Base-by-base conservation (phyloP, 92 coral and sea anemone genomes). In the Anthopleura xanthogrammica region DNA sequence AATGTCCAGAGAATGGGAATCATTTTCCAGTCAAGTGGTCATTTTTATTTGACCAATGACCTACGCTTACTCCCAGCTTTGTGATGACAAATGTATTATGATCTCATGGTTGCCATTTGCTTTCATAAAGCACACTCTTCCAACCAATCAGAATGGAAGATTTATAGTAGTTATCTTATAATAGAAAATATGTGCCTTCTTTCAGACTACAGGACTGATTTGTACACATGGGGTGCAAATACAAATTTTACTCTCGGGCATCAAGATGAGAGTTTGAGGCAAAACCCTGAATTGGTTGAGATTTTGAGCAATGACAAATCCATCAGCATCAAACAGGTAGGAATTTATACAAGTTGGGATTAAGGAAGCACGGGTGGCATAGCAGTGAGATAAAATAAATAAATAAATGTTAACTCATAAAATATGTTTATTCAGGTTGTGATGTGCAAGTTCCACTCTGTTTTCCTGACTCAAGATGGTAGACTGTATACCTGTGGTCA, bases 221-320 rank as follows among this genome's bases (percentile, higher is more conserved):
- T 90, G 60, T 92, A 77, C 43, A 93, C 98, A 41, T 95, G 98
- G 98, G 98, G 98, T 20, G 80, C 92, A 58, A 93, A 95, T 85
- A 90, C 98, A 4, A 95, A 95, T 91, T 95, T 95, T 52, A 95
- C 98, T n/a, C 88, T 95, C 36, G 98, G 95, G 57, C 98, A 95
- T 85, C 89, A 93, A 76, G 98, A 94, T 81, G 95, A 95, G 79
- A 94, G 88, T 79, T 84, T 85, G 48, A 90, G 98, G 73, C 83
- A 90, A 14, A 75, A 57, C 57, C 98, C 98, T 72, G 98, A 95
- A 87, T 75, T 93, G 20, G 77, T 95, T 62, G 98, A 94, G 77
- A 86, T 83, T 12, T 82, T 90, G 54, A 83, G 83, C 17, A 85
- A 86, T 52, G 89, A 85, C 42, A 79, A 52, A 40, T 82, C 85